Evolutionary conservation across 2,113 vertebrate genomes (phyloP), one percentile per base, ranked within the genome.

Genomic region (Circaetus gallicus): DNA sequence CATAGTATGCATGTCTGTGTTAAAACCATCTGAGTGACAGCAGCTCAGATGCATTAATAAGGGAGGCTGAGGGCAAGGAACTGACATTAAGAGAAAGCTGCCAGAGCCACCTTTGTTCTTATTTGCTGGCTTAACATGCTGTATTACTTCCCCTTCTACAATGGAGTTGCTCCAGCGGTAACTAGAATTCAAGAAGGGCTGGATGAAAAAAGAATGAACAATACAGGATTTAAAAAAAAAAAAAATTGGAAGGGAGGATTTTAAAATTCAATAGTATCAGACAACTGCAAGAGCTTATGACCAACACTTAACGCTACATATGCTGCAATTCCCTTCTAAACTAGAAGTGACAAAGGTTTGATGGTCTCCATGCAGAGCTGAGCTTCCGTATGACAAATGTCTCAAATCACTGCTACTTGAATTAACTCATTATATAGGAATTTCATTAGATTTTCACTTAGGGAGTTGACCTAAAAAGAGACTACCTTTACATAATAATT

Each of bases 81-180:
- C 4, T 79, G 91, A 89, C 80, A 63, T 58, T 65, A 84, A 92
- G 31, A 94, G 52, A 92, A 92, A 91, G 77, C 83, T 91, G 77
- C 73, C 43, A 89, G 47, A 71, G 40, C 53, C 81, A 94, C 93
- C 89, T 91, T 84, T 95, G 92, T 89, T 95, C 92, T 63, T 84
- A 84, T 56, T 91, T 94, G 84, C 86, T 91, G 77, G 52, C 40
- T 89, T 94, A 82, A 95, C 77, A 88, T n/a, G 58, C 73, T 76
- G 83, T 65, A 94, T 61, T 87, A 94, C 73, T 43, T 89, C 43
- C 63, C 43, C 38, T 82, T 87, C 52, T 62, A 61, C 47, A 74
- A 42, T 16, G 50, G 52, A 72, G 77, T 7, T 69, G 36, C 56
- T 87, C n/a, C 56, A 91, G 59, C 8, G 3, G 49, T 65, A 96